phyloP scores from a whole-genome alignment of 2,797 vertebrate species.

The Melanotaenia pygmaea region DNA sequence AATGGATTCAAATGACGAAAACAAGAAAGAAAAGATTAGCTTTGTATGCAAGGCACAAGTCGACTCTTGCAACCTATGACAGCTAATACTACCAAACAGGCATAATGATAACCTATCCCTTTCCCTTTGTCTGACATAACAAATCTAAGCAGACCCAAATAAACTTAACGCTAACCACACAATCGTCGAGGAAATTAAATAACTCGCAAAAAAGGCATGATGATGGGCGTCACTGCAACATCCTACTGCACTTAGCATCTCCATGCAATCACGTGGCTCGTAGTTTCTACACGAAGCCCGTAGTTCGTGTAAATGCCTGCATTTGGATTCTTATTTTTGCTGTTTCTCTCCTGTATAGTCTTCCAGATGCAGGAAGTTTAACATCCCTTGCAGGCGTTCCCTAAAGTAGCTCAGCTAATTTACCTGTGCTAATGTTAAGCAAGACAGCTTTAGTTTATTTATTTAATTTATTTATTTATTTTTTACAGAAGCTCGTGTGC shows the following conservation, averaged over 20 bases:
- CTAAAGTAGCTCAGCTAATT: conserved; percentile 55
- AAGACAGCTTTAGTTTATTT: neutral
- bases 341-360: conserved; percentile 32
- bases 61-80: conserved; percentile 6
- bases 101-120: neutral
- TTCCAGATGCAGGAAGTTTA: conserved; percentile 79
- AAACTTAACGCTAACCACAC: too few relatives aligned
- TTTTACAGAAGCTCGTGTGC: neutral
- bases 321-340: conserved; percentile 6
- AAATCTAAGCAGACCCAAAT: conserved; percentile 11
- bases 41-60: conserved; percentile 39
- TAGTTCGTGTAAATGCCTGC: neutral
- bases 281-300: neutral
- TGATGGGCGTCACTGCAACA: conserved; percentile 42
- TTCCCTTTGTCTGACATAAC: neutral
- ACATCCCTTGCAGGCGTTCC: conserved; percentile 71
- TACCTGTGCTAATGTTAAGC: conserved; percentile 53
- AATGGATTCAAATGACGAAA: conserved; percentile 9
- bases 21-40: neutral
- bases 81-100: neutral
- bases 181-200: conserved; percentile 1
- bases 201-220: neutral
- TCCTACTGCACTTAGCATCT: conserved; percentile 26
- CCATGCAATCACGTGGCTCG: conserved; percentile 34
- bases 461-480: neutral